Evolutionary conservation across 1,140 invertebrate species (phyloP).

Genomic region (Steinernema feltiae): DNA sequence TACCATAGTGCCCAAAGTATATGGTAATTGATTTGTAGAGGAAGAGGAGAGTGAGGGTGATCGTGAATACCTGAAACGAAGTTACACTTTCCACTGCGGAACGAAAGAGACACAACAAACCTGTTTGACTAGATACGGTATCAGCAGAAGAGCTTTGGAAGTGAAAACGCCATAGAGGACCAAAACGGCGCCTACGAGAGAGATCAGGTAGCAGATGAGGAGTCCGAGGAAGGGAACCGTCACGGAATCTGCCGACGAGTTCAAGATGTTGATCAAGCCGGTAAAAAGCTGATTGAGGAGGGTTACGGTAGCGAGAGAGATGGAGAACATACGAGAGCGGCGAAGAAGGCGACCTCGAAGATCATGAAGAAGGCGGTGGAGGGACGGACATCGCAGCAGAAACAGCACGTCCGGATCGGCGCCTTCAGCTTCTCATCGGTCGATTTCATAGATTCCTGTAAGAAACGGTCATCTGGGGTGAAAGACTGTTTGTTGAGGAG

Average conservation of each 20-base stretch:
- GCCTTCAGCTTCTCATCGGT: not conserved
- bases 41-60: not conserved
- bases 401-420: not conserved
- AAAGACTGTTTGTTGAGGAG: not conserved
- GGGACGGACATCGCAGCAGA: not conserved
- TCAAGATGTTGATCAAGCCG: not conserved
- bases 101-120: not conserved
- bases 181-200: not conserved
- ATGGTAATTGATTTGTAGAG: not conserved
- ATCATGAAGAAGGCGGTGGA: conserved; percentile 3
- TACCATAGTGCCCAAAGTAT: not conserved
- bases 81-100: too few relatives aligned
- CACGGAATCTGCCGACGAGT: not conserved
- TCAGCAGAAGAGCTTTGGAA: not conserved
- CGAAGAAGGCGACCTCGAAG: not conserved
- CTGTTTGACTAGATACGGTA: not conserved
- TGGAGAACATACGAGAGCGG: not conserved
- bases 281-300: not conserved
- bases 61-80: not conserved
- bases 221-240: not conserved
- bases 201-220: conserved; percentile 3
- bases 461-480: not conserved
- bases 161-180: conserved; percentile 4
- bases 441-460: not conserved
- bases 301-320: not conserved